Conservation (phyloP, 2,113 vertebrate genomes). For the Hyperoodon ampullatus region DNA sequence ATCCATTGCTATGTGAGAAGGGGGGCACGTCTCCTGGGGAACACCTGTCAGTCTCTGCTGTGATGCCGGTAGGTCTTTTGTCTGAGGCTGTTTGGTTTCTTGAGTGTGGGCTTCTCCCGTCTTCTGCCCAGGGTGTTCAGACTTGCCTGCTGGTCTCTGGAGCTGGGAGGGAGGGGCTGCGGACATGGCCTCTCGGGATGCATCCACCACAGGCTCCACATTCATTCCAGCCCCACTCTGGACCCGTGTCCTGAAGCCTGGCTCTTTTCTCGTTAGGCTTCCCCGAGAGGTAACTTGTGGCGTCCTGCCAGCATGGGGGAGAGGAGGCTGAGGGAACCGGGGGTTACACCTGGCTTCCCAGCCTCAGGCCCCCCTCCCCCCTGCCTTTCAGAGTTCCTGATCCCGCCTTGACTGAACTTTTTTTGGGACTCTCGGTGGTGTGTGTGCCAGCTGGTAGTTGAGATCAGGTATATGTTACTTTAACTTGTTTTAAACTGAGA, state of each 20-base stretch:
- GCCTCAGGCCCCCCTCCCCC: too few species aligned
- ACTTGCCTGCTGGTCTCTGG: not conserved
- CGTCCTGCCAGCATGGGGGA: not conserved
- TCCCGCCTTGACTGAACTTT: not conserved
- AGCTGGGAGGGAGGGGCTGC: not conserved
- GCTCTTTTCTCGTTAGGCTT: not conserved
- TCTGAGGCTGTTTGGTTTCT: not conserved
- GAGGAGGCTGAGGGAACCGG: accelerated
- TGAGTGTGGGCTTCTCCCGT: not conserved
- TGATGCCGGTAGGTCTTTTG: not conserved
- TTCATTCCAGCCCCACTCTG: not conserved
- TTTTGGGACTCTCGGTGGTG: not conserved
- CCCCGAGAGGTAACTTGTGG: not conserved
- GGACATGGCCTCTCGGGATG: not conserved
- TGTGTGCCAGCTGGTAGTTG: not conserved
- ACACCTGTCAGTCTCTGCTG: too few species aligned
- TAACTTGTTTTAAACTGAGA: not conserved
- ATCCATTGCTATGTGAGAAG: not conserved
- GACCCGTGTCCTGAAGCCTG: not conserved
- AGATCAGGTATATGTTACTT: not conserved
- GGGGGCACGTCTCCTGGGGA: not conserved
- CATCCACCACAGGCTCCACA: too few species aligned
- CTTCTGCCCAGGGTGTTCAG: not conserved
- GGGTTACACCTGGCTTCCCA: not conserved
- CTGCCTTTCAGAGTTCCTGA: not conserved